Conservation (phyloP, 2,888 invertebrate genomes). For the Pemphredon lugubris region DNA sequence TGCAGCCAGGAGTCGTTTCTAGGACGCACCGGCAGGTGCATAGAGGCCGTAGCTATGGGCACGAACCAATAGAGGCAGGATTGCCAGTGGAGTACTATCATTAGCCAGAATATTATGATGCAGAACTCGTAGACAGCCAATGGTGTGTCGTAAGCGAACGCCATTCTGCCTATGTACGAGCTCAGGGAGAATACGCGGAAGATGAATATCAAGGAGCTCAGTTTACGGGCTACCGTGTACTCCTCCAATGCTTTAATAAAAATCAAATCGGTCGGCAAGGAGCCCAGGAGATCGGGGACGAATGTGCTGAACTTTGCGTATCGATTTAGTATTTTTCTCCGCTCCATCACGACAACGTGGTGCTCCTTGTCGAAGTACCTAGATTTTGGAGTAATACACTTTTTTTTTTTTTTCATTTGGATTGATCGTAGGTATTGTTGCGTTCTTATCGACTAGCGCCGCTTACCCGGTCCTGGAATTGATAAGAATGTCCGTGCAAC, state of each 20-base stretch:
- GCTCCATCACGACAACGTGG: conserved; percentile 68
- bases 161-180: conserved; percentile 63
- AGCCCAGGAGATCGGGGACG: conserved; percentile 71
- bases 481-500: conserved; percentile 74
- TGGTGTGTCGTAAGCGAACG: conserved; percentile 60
- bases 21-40: conserved; percentile 54
- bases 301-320: conserved; percentile 70
- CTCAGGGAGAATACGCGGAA: conserved; percentile 69
- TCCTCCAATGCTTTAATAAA: conserved; percentile 65
- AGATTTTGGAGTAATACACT: not conserved
- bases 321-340: conserved; percentile 59
- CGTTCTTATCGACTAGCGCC: not conserved
- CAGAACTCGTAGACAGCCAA: conserved; percentile 64
- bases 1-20: conserved; percentile 72
- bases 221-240: conserved; percentile 64
- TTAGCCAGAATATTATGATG: conserved; percentile 65
- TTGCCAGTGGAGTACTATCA: conserved; percentile 74
- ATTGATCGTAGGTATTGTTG: not conserved
- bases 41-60: conserved; percentile 64
- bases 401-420: not conserved
- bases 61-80: conserved; percentile 75
- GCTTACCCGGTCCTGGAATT: conserved; percentile 78
- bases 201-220: conserved; percentile 65
- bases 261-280: conserved; percentile 74
- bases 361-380: conserved; percentile 72